phyloP scores from a whole-genome alignment of 2,797 vertebrate genomes.

The Vultur gryphus region DNA sequence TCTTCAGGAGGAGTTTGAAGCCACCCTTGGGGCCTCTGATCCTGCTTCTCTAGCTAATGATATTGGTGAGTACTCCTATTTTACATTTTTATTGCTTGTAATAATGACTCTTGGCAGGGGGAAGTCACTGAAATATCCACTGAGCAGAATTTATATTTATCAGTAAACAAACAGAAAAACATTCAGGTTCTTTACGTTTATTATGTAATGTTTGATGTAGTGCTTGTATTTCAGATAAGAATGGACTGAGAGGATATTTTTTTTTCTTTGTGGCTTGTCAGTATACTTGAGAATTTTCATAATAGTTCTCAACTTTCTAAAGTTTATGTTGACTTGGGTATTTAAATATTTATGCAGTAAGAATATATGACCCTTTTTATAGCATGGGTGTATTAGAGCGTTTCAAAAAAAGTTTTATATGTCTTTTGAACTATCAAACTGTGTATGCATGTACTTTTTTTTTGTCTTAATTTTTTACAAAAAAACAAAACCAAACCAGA shows the following conservation, averaged over 20 bases:
- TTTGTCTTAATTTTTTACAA: not conserved
- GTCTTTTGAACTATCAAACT: not conserved
- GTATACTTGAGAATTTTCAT: not conserved
- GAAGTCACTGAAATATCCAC: not conserved
- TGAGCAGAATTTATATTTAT: not conserved
- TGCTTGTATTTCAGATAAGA: not conserved
- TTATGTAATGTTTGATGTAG: not conserved
- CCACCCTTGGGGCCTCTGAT: slow-evolving; percentile 83
- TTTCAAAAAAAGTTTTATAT: not conserved
- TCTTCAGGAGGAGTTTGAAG: slow-evolving; percentile 97
- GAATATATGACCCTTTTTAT: not conserved
- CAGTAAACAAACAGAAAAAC: not conserved
- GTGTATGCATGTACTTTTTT: not conserved
- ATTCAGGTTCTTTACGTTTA: not conserved
- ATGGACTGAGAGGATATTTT: not conserved
- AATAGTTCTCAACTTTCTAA: not conserved
- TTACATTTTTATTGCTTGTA: not conserved
- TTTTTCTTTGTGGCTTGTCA: not conserved
- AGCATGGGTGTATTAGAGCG: not conserved
- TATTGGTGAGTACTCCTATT: slow-evolving; percentile 78
- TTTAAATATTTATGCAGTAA: not conserved
- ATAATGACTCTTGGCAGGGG: not conserved
- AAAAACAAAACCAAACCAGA: not conserved
- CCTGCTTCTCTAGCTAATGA: slow-evolving; percentile 78
- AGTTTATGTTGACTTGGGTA: not conserved